phyloP scores from a whole-genome alignment of 2,888 invertebrate genomes.

The Apamea crenata region DNA sequence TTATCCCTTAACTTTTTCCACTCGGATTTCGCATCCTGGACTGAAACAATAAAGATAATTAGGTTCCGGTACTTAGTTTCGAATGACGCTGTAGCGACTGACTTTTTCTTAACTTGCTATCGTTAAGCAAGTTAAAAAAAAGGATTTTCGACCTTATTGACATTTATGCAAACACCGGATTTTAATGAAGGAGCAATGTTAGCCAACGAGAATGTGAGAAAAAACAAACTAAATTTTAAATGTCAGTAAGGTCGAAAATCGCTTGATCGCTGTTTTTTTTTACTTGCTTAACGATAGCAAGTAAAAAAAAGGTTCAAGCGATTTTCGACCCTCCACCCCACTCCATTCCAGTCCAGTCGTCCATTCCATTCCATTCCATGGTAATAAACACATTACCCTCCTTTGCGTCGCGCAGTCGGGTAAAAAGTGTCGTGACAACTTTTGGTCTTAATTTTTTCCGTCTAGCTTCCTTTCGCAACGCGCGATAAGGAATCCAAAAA shows the following conservation, averaged over 20 bases:
- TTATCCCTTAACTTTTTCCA: too few relatives aligned
- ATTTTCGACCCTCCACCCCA: slow-evolving; percentile 31
- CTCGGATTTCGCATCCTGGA: too few relatives aligned
- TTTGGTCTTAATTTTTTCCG: slow-evolving; percentile 39
- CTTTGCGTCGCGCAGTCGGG: slow-evolving; percentile 27
- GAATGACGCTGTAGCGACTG: too few relatives aligned
- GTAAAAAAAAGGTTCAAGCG: neutral
- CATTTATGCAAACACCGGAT: slow-evolving; percentile 7
- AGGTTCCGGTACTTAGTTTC: too few relatives aligned
- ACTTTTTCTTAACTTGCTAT: slow-evolving; percentile 4
- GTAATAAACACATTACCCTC: slow-evolving; percentile 30
- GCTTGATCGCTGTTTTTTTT: neutral
- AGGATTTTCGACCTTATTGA: slow-evolving; percentile 8
- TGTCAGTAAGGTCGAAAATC: neutral
- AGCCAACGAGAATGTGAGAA: slow-evolving; percentile 6
- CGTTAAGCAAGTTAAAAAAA: slow-evolving; percentile 15
- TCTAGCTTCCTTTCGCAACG: slow-evolving; percentile 43
- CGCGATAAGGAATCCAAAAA: slow-evolving; percentile 46
- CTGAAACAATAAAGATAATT: too few relatives aligned
- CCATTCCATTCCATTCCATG: slow-evolving; percentile 30
- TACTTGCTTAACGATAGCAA: slow-evolving; percentile 8
- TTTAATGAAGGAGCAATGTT: slow-evolving; percentile 7
- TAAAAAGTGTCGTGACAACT: slow-evolving; percentile 27
- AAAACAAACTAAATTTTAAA: slow-evolving; percentile 15
- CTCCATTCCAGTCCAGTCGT: slow-evolving; percentile 24